Evolutionary conservation across 2,113 vertebrate species (phyloP).

Genomic region (Australoheros scitulus): DNA sequence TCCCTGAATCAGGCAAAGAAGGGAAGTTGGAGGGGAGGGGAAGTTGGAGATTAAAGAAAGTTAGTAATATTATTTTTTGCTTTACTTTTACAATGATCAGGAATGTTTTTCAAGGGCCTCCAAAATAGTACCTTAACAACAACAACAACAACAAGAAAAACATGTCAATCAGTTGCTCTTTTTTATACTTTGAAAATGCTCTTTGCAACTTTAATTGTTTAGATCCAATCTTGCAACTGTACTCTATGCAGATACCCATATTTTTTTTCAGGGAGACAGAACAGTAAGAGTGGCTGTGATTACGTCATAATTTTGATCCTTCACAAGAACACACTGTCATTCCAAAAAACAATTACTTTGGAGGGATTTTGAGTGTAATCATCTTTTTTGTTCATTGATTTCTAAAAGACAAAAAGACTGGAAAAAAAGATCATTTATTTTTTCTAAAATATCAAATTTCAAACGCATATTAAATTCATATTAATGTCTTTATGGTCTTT

Average conservation of each 20-base stretch:
- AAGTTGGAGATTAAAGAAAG: neutral
- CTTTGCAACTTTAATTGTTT: neutral
- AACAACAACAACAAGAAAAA: neutral
- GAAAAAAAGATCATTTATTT: neutral
- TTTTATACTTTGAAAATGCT: neutral
- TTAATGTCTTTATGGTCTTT: neutral
- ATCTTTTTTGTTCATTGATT: neutral
- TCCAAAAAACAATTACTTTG: neutral
- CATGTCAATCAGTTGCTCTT: neutral
- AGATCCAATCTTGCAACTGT: neutral
- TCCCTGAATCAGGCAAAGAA: neutral
- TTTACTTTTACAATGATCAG: neutral
- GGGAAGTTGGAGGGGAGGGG: neutral
- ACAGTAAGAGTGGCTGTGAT: neutral
- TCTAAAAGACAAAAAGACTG: neutral
- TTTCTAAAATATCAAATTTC: neutral
- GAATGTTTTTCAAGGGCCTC: neutral
- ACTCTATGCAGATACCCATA: neutral
- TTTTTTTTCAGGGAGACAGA: neutral
- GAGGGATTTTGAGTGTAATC: neutral
- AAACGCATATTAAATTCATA: neutral
- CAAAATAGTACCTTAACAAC: neutral
- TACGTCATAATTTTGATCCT: neutral
- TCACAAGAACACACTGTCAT: neutral
- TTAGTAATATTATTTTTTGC: neutral